These are phyloP conservation scores for Indri indri DNA, from an alignment of 2,113 vertebrate species.

Conservation along the genomic window DNA sequence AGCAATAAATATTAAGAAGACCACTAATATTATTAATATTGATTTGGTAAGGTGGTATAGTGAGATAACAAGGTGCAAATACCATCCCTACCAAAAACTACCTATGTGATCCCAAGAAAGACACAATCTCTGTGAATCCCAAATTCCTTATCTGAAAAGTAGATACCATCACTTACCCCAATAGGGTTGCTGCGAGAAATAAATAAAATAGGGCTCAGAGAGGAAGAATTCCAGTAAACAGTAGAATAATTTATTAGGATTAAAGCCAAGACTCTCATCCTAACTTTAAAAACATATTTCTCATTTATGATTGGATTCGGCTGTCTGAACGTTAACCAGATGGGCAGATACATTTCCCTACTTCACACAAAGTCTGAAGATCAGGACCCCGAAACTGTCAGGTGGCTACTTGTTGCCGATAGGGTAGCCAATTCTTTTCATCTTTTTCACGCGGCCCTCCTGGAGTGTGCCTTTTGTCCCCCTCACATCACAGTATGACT, in stretches of 20 bases:
- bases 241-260: background rate
- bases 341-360: background rate
- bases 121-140: background rate
- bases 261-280: background rate
- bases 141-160: background rate
- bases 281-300: background rate
- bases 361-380: background rate
- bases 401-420: rapidly evolving
- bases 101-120: background rate
- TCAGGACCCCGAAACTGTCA: background rate
- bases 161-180: background rate
- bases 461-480: background rate
- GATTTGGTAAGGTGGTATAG: background rate
- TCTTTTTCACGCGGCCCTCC: background rate
- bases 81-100: background rate
- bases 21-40: background rate
- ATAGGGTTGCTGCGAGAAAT: background rate
- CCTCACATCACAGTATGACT: background rate
- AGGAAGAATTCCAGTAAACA: rapidly evolving
- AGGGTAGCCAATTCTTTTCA: rapidly evolving
- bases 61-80: background rate
- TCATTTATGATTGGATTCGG: background rate
- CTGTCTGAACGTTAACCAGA: background rate
- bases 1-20: background rate
- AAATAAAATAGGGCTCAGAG: background rate